A percentile compares a stretch with the other conserved stretches of the same genome.
Conservation (phyloP, 2,797 vertebrate species). For the Falco naumanni region DNA sequence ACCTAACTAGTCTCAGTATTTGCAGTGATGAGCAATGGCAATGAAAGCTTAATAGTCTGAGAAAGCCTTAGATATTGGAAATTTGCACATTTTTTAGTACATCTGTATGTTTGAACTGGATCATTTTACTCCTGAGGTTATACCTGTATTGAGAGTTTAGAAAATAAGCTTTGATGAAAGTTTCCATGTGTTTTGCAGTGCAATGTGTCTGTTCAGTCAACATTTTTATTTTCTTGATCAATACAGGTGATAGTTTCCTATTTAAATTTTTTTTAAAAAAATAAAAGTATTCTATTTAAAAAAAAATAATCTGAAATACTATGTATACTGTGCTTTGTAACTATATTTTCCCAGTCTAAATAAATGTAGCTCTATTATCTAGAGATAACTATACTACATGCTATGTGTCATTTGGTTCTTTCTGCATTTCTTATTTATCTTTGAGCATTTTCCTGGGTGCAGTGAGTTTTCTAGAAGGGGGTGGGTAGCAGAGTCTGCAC, state of each 20-base stretch:
- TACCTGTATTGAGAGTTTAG: neutral
- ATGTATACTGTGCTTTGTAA: neutral
- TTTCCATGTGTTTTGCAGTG: neutral
- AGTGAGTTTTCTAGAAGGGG: neutral
- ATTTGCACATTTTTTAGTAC: neutral
- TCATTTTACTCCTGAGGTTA: neutral
- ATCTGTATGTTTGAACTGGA: neutral
- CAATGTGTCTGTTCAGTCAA: constrained; percentile 3
- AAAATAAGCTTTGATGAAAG: neutral
- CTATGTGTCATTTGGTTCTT: neutral
- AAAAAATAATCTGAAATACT: neutral
- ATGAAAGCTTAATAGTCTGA: neutral
- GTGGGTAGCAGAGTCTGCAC: neutral
- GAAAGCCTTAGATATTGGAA: neutral
- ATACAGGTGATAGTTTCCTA: neutral
- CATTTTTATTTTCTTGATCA: neutral
- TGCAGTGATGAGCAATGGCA: neutral
- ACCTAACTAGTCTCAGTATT: neutral
- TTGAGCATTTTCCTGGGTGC: neutral
- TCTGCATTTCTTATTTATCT: neutral
- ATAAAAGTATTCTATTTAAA: no score
- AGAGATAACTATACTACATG: neutral
- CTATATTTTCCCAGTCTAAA: neutral
- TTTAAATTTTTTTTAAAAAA: neutral
- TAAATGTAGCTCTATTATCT: neutral